A percentile compares a stretch with the other conserved stretches of the same genome.
Evolutionary conservation across 1,140 invertebrate genomes (phyloP).

Genomic region (Pseudomyrmex gracilis): DNA sequence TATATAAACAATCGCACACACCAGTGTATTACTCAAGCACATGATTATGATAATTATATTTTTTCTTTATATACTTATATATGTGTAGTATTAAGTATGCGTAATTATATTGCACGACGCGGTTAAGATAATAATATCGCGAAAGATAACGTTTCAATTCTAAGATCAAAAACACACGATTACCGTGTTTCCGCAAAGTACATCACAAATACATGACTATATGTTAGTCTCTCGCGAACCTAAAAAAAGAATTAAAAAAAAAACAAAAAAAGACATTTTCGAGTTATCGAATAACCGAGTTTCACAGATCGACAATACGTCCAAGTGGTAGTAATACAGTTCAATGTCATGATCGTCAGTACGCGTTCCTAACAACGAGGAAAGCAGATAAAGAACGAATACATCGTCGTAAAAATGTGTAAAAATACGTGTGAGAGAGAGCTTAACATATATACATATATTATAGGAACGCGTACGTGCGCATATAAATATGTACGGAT

Average conservation of each 20-base stretch:
- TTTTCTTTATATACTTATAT: constrained; percentile 2
- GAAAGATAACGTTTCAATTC: constrained; percentile 53
- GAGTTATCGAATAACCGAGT: not conserved
- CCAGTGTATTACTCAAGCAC: constrained; percentile 18
- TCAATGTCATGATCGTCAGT: constrained; percentile 9
- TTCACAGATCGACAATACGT: constrained; percentile 1
- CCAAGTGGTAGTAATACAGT: not conserved
- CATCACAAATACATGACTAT: constrained; percentile 38
- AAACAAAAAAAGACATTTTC: not conserved
- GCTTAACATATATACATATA: constrained; percentile 45
- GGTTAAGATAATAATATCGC: constrained; percentile 45
- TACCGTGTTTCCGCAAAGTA: constrained; percentile 29
- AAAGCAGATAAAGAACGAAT: constrained; percentile 21
- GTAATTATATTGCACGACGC: constrained; percentile 51
- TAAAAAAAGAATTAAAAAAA: not conserved
- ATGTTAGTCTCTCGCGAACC: constrained; percentile 35
- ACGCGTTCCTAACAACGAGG: not conserved
- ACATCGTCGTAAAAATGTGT: constrained; percentile 22
- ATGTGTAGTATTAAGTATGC: constrained; percentile 39
- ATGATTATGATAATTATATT: constrained; percentile 34
- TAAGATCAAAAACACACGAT: constrained; percentile 50
- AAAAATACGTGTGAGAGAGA: constrained; percentile 13
- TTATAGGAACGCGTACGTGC: constrained; percentile 19
- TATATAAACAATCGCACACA: constrained; percentile 9
- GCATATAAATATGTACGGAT: constrained; percentile 1